Conservation (phyloP, 2,888 invertebrate genomes). For the Venusia cambrica region DNA sequence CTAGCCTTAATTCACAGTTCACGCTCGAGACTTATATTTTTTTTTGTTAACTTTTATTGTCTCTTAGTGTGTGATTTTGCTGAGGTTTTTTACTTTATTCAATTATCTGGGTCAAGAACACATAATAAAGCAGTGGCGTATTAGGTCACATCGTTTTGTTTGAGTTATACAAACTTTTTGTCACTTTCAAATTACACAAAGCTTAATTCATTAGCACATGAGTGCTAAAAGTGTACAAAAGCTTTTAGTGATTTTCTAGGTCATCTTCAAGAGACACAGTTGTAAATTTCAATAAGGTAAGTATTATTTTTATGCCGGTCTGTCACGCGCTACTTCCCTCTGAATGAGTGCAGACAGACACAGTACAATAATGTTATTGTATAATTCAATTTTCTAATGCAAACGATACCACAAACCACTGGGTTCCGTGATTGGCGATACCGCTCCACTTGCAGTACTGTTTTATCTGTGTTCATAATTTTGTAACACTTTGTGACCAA, state of each 20-base stretch:
- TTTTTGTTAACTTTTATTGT: slow-evolving; percentile 2
- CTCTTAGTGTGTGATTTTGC: slow-evolving; percentile 1
- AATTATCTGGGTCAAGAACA: too few species aligned
- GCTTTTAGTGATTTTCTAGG: too few species aligned
- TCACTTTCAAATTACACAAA: too few species aligned
- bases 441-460: not conserved
- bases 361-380: slow-evolving; percentile 42
- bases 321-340: slow-evolving; percentile 47
- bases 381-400: slow-evolving; percentile 43
- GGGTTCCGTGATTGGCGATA: slow-evolving; percentile 36
- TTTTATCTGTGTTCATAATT: slow-evolving; percentile 4
- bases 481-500: slow-evolving; percentile 12
- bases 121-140: too few species aligned
- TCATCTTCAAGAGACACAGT: too few species aligned
- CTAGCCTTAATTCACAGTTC: slow-evolving; percentile 34
- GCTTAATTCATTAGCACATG: too few species aligned
- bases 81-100: too few species aligned
- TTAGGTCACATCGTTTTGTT: too few species aligned
- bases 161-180: too few species aligned
- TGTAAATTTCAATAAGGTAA: too few species aligned
- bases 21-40: slow-evolving; percentile 25
- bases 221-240: too few species aligned
- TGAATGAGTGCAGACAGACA: slow-evolving; percentile 31
- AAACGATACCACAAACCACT: slow-evolving; percentile 35
- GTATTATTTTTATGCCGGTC: slow-evolving; percentile 18